These are phyloP conservation scores for Drosophila pandora DNA, from an alignment of 1,140 invertebrate species.

Conservation along the genomic window DNA sequence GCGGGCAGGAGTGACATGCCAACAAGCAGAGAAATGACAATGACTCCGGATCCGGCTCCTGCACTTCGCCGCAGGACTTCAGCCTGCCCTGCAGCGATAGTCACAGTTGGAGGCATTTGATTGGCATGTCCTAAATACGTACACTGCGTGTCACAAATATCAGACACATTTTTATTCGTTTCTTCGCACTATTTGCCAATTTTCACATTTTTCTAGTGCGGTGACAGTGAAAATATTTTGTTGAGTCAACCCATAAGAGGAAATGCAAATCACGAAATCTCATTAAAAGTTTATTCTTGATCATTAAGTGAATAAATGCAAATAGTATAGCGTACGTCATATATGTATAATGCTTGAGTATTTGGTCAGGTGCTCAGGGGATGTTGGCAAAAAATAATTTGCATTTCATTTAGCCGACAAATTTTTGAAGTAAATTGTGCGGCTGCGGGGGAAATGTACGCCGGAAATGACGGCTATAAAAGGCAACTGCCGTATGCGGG, in stretches of 20 bases:
- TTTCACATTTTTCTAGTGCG: background rate
- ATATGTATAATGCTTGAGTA: conserved; percentile 24
- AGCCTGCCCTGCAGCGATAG: conserved; percentile 21
- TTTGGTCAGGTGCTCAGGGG: conserved; percentile 56
- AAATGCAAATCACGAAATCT: conserved; percentile 60
- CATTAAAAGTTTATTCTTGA: conserved; percentile 76
- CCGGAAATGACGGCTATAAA: conserved; percentile 68
- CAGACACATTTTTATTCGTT: background rate
- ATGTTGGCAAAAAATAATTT: conserved; percentile 52
- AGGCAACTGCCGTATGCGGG: conserved; percentile 66
- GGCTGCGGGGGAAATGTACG: conserved; percentile 24
- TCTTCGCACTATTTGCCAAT: background rate
- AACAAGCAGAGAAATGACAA: conserved; percentile 51
- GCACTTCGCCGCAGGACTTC: conserved; percentile 14
- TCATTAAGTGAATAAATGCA: conserved; percentile 63
- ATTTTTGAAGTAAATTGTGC: conserved; percentile 58
- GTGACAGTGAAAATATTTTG: conserved; percentile 34
- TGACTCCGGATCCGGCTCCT: conserved; percentile 43
- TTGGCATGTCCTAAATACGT: conserved; percentile 66
- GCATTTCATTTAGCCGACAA: conserved; percentile 55
- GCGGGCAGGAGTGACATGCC: conserved; percentile 45
- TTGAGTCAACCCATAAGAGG: conserved; percentile 64
- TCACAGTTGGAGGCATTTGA: conserved; percentile 72
- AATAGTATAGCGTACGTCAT: conserved; percentile 17
- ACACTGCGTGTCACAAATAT: background rate